A percentile compares a stretch with the other conserved stretches of the same genome.
phyloP scores from a whole-genome alignment of 2,797 vertebrate genomes.

The Typhlichthys subterraneus region DNA sequence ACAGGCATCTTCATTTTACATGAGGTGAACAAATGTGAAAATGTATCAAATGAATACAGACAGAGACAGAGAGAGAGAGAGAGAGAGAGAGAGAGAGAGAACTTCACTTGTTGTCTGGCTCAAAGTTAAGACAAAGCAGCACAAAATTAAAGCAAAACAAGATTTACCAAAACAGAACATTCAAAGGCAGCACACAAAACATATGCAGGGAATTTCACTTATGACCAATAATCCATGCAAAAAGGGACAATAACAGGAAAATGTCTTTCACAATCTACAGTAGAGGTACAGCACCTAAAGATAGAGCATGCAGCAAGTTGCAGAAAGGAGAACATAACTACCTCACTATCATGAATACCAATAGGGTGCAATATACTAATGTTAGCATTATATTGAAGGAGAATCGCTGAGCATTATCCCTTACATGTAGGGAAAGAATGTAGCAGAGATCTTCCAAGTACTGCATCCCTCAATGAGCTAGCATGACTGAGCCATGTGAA shows the following conservation, averaged over 20 bases:
- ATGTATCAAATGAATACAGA: constrained; percentile 18
- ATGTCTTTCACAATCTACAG: constrained; percentile 32
- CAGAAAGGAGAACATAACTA: constrained; percentile 19
- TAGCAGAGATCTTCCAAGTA: no score
- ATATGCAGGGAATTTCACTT: constrained; percentile 21
- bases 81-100: constrained; percentile 5
- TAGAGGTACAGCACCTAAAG: constrained; percentile 35
- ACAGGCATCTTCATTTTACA: constrained; percentile 18
- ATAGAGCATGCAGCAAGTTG: constrained; percentile 29
- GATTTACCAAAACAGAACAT: constrained; percentile 12
- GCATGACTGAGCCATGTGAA: constrained; percentile 4
- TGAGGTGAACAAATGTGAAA: constrained; percentile 22
- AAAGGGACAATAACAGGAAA: constrained; percentile 24
- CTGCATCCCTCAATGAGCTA: constrained; percentile 15
- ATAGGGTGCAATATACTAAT: constrained; percentile 39
- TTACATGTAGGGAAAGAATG: constrained; percentile 25
- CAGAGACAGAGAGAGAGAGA: no score
- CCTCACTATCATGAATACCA: constrained; percentile 16
- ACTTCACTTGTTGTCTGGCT: constrained; percentile 13
- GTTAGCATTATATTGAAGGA: constrained; percentile 42
- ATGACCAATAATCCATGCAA: constrained; percentile 2
- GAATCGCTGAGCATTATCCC: constrained; percentile 43
- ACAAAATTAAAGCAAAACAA: constrained; percentile 37
- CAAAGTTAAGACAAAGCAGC: constrained; percentile 36
- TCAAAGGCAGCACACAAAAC: constrained; percentile 22